A percentile compares a stretch with the other conserved stretches of the same genome.
phyloP scores from a whole-genome alignment of 2,888 invertebrate genomes.

The Drosophila robusta region DNA sequence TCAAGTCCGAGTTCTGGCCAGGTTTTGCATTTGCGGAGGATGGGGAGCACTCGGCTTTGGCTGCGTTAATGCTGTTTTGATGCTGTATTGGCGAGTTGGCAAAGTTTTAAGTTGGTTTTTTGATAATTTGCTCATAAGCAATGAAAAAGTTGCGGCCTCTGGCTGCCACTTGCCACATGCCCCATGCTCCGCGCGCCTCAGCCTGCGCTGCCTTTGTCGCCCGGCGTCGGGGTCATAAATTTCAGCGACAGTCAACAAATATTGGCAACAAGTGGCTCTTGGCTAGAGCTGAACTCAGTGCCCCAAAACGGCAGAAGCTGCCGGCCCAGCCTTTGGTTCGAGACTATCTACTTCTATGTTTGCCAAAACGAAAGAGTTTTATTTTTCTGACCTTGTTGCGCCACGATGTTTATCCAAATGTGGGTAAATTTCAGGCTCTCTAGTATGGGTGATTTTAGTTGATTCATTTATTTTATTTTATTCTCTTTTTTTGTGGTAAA shows the following conservation, averaged over 20 bases:
- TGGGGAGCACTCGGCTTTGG: slow-evolving; percentile 6
- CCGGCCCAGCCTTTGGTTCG: slow-evolving; percentile 25
- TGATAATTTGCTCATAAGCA: slow-evolving; percentile 72
- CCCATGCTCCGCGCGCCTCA: slow-evolving; percentile 29
- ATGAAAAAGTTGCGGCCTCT: slow-evolving; percentile 60
- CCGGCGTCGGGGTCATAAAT: slow-evolving; percentile 81
- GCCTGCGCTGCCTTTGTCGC: slow-evolving; percentile 36
- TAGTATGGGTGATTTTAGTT: slow-evolving; percentile 1
- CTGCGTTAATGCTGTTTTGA: slow-evolving; percentile 79
- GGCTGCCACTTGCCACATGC: slow-evolving; percentile 19
- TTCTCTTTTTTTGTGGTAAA: slow-evolving; percentile 16
- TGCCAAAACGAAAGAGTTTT: slow-evolving; percentile 44
- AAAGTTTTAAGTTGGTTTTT: slow-evolving; percentile 56
- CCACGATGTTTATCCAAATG: slow-evolving; percentile 57
- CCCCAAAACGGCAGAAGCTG: background rate
- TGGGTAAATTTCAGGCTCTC: slow-evolving; percentile 35
- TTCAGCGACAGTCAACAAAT: slow-evolving; percentile 84
- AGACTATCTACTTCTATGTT: slow-evolving; percentile 15
- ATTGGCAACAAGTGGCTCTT: slow-evolving; percentile 83
- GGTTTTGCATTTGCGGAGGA: slow-evolving; percentile 7
- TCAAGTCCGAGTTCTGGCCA: slow-evolving; percentile 30
- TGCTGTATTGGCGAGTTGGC: slow-evolving; percentile 60
- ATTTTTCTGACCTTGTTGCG: slow-evolving; percentile 56
- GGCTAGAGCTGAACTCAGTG: slow-evolving; percentile 23
- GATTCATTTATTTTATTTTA: background rate